Percentiles rank a stretch among this genome's conserved stretches.
These are phyloP conservation scores for Eumaeus atala DNA, from an alignment of 1,140 invertebrate species.

Conservation along the genomic window DNA sequence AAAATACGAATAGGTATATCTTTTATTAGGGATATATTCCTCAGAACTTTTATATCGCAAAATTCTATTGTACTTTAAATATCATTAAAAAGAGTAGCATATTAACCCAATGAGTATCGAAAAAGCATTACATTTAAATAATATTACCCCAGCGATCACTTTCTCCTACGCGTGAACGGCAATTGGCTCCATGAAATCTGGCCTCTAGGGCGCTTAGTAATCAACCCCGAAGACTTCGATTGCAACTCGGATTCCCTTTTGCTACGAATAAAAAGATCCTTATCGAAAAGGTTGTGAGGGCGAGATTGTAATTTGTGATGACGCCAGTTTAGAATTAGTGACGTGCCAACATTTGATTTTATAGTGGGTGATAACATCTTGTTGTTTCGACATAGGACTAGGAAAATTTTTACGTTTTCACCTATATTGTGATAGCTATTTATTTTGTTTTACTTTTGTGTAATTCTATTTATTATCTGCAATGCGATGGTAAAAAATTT, in stretches of 20 bases:
- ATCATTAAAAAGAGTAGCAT: conserved; percentile 33
- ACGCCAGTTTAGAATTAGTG: conserved; percentile 55
- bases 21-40: no score
- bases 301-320: conserved; percentile 67
- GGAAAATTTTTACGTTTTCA: no score
- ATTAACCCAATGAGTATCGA: conserved; percentile 56
- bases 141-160: conserved; percentile 69
- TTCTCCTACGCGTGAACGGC: conserved; percentile 58
- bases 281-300: conserved; percentile 58
- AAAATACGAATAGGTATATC: no score
- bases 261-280: conserved; percentile 62
- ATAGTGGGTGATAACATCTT: conserved; percentile 30
- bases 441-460: no score
- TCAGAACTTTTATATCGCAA: no score
- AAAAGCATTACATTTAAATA: conserved; percentile 73
- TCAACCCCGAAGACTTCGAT: conserved; percentile 60
- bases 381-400: conserved; percentile 9
- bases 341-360: conserved; percentile 41
- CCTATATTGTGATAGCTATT: no score
- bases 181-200: conserved; percentile 65
- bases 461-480: no score
- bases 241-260: conserved; percentile 56
- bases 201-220: conserved; percentile 65
- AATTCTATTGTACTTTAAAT: conserved; percentile 21
- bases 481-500: no score